Evolutionary conservation across 2,113 vertebrate species (phyloP).

Genomic region (Aramus guarauna): DNA sequence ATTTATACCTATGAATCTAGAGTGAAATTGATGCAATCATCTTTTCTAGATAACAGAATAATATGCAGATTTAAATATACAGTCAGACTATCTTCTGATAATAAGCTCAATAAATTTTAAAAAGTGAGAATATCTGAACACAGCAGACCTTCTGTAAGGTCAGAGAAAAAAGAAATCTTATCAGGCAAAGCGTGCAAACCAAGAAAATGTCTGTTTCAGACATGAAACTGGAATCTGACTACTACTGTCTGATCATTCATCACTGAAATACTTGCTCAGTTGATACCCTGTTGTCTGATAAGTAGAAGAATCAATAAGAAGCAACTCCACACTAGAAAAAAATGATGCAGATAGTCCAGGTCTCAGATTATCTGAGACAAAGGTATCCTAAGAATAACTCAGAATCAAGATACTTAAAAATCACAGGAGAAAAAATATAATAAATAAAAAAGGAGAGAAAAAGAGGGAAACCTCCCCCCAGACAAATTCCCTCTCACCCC

Average conservation of each 20-base stretch:
- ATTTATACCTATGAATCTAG: background rate
- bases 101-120: background rate
- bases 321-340: background rate
- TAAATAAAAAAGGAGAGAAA: background rate
- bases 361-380: background rate
- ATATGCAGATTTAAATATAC: background rate
- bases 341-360: background rate
- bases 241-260: background rate
- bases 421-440: background rate
- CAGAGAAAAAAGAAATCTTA: background rate
- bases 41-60: background rate
- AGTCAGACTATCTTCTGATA: background rate
- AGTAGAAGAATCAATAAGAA: background rate
- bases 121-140: background rate
- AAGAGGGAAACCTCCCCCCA: background rate
- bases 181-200: background rate
- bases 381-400: background rate
- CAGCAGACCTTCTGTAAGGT: background rate
- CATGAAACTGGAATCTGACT: background rate
- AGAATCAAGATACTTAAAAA: background rate
- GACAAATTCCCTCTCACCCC: background rate
- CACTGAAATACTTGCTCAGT: background rate
- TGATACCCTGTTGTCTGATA: background rate
- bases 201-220: background rate
- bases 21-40: background rate